A percentile compares a stretch with the other conserved stretches of the same genome.
Conservation (phyloP, 2,797 vertebrate genomes). For the Danio albolineatus region DNA sequence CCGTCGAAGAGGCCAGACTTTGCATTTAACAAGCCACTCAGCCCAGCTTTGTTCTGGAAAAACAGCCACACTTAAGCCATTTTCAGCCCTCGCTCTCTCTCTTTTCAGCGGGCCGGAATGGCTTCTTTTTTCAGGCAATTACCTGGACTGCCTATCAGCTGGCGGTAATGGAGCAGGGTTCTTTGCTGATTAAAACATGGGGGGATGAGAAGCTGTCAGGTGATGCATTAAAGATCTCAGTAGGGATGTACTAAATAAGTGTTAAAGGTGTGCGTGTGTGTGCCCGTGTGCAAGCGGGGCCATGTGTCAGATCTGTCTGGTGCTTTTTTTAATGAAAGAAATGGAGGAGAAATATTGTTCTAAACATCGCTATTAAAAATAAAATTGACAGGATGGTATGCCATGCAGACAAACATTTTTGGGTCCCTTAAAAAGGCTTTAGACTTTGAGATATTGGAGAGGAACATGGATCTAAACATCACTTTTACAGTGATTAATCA, state of each 20-base stretch:
- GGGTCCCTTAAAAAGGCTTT: too few relatives aligned
- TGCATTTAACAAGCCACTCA: conserved; percentile 51
- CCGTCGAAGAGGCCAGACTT: conserved; percentile 35
- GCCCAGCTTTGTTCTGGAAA: conserved; percentile 50
- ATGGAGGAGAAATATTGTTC: not conserved
- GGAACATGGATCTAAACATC: too few relatives aligned
- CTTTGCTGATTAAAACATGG: conserved; percentile 56
- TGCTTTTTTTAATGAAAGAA: not conserved
- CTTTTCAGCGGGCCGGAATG: conserved; percentile 31
- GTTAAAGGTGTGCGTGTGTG: not conserved
- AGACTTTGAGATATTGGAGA: too few relatives aligned
- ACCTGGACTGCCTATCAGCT: conserved; percentile 43
- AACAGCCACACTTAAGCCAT: conserved; percentile 46
- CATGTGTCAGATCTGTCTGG: conserved; percentile 3
- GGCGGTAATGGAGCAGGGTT: conserved; percentile 33
- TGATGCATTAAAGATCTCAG: conserved; percentile 44
- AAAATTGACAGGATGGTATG: too few relatives aligned
- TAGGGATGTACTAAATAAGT: conserved; percentile 28
- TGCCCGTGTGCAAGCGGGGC: not conserved
- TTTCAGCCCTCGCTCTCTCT: conserved; percentile 17
- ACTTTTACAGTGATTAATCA: too few relatives aligned
- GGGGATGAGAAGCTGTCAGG: conserved; percentile 42
- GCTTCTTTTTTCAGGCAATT: conserved; percentile 47
- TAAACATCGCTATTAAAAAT: too few relatives aligned
- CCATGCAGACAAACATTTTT: too few relatives aligned